Percentiles rank a stretch among this genome's conserved stretches.
Conservation (phyloP, 2,113 vertebrate species). For the Sapayoa aenigma region DNA sequence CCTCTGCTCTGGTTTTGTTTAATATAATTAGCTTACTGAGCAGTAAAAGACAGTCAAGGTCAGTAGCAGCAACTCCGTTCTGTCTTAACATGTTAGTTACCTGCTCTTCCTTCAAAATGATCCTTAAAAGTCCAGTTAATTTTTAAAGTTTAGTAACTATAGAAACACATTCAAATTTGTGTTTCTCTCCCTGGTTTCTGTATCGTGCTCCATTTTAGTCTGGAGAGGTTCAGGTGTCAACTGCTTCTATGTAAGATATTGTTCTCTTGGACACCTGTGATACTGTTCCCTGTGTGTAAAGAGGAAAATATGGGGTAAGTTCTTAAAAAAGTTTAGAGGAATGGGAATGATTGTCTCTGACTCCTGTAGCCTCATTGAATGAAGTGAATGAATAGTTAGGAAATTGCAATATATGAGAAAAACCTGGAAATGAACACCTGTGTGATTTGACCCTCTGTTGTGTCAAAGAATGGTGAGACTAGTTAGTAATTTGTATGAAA, state of each 20-base stretch:
- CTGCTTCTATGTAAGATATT: background rate
- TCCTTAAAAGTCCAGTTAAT: background rate
- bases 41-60: background rate
- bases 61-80: conserved; percentile 1
- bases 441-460: background rate
- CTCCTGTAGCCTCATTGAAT: background rate
- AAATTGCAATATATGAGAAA: background rate
- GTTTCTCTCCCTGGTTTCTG: background rate
- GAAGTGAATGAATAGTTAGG: background rate
- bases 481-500: background rate
- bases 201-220: background rate
- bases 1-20: conserved; percentile 25
- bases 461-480: background rate
- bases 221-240: background rate
- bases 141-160: background rate
- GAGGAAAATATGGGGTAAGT: background rate
- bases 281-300: background rate
- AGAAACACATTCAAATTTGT: background rate
- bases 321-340: background rate
- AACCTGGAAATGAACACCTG: background rate
- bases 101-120: background rate
- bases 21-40: conserved; percentile 31
- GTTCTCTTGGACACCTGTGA: background rate
- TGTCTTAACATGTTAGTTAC: conserved; percentile 7
- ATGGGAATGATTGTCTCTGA: background rate